A percentile compares a stretch with the other conserved stretches of the same genome.
Conservation (phyloP, 2,797 vertebrate genomes). For the Coccyzus lansbergi region DNA sequence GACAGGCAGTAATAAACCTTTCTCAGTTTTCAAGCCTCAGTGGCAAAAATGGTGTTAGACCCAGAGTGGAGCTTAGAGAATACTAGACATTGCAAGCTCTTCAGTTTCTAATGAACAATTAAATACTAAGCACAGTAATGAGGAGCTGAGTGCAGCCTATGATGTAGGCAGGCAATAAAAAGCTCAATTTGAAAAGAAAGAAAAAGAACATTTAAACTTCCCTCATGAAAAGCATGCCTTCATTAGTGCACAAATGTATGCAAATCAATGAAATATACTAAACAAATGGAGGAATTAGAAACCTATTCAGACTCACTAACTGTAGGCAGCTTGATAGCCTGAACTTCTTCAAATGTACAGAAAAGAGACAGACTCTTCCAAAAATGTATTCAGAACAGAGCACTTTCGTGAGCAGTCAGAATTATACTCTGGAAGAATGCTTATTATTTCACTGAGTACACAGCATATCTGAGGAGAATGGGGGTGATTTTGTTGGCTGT, state of each 20-base stretch:
- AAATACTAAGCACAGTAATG: neutral
- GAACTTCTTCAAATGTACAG: neutral
- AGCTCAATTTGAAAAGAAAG: neutral
- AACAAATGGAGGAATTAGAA: neutral
- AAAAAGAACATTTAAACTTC: neutral
- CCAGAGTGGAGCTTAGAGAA: neutral
- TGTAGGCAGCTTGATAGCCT: neutral
- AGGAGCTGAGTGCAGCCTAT: neutral
- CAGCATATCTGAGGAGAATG: neutral
- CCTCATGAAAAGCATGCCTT: neutral
- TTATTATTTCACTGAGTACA: neutral
- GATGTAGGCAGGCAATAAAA: neutral
- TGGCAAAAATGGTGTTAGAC: slow-evolving; percentile 26
- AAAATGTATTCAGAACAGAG: neutral
- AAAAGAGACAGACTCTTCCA: neutral
- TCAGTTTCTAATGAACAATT: neutral
- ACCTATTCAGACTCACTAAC: neutral
- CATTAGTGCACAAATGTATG: neutral
- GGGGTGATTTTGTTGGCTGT: neutral
- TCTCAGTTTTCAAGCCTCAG: slow-evolving; percentile 45
- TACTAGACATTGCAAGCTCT: neutral
- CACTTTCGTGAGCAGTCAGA: neutral
- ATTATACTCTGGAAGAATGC: neutral
- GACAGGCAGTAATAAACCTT: slow-evolving; percentile 42
- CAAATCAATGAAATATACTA: neutral